A percentile compares a stretch with the other conserved stretches of the same genome.
phyloP scores from a whole-genome alignment of 1,140 invertebrate species.

The Papilio xuthus region DNA sequence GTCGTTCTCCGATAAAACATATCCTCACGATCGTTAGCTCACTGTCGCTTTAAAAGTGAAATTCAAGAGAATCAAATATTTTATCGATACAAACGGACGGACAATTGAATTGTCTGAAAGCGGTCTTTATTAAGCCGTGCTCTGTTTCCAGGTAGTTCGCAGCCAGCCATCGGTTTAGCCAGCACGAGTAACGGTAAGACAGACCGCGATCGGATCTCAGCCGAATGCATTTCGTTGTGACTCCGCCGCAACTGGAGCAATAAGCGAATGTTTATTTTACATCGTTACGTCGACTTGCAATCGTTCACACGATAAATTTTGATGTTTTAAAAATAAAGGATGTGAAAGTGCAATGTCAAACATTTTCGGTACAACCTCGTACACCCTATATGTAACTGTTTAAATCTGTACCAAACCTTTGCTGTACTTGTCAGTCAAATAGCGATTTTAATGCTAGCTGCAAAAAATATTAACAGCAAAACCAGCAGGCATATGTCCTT shows the following conservation, averaged over 20 bases:
- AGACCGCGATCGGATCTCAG: constrained; percentile 15
- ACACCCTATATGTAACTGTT: background rate
- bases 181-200: constrained; percentile 50
- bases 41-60: background rate
- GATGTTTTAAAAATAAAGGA: constrained; percentile 31
- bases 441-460: too few species aligned
- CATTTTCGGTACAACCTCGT: background rate
- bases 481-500: too few species aligned
- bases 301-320: constrained; percentile 41
- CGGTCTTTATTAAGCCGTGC: constrained; percentile 10
- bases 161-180: constrained; percentile 39
- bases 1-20: background rate
- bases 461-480: too few species aligned
- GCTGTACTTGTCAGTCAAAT: background rate
- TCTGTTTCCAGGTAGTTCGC: constrained; percentile 41
- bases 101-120: constrained; percentile 29
- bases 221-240: constrained; percentile 26
- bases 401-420: background rate
- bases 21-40: background rate
- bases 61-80: background rate
- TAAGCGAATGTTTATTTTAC: constrained; percentile 43
- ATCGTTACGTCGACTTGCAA: constrained; percentile 34
- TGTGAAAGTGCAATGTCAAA: constrained; percentile 18
- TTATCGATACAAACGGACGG: background rate
- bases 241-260: constrained; percentile 14